Conservation (phyloP, 2,888 invertebrate species). For the Troglohyphantes excavatus region DNA sequence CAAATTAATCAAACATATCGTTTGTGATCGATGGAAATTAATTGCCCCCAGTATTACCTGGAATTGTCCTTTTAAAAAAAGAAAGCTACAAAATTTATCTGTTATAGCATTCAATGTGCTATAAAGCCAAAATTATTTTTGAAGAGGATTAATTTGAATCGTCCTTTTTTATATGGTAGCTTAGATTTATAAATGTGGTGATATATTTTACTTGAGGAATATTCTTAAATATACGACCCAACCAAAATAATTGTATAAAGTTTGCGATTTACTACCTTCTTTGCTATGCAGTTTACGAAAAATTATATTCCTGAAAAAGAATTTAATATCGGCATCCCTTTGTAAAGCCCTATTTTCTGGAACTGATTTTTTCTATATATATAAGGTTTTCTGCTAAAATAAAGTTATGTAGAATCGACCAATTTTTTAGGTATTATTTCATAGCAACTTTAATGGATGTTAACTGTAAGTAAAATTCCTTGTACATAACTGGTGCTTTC, state of each 20-base stretch:
- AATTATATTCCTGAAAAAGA: slow-evolving; percentile 63
- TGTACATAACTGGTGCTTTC: slow-evolving; percentile 70
- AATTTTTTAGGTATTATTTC: slow-evolving; percentile 21
- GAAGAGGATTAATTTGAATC: slow-evolving; percentile 67
- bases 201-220: slow-evolving; percentile 68
- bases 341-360: slow-evolving; percentile 60
- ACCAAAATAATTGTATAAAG: slow-evolving; percentile 59
- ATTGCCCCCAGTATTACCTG: neutral
- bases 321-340: slow-evolving; percentile 38
- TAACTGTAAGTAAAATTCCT: slow-evolving; percentile 32
- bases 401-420: slow-evolving; percentile 15
- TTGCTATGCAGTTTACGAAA: slow-evolving; percentile 54
- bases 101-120: neutral
- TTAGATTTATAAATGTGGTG: slow-evolving; percentile 70
- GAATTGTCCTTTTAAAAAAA: slow-evolving; percentile 17
- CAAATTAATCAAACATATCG: slow-evolving; percentile 52
- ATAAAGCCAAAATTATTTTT: slow-evolving; percentile 68
- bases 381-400: neutral
- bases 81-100: slow-evolving; percentile 24
- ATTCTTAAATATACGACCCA: slow-evolving; percentile 32
- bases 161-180: slow-evolving; percentile 70
- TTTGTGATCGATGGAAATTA: slow-evolving; percentile 39
- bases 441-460: slow-evolving; percentile 11
- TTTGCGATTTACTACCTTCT: slow-evolving; percentile 54
- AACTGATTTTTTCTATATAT: slow-evolving; percentile 57